These are phyloP conservation scores for Fringilla coelebs DNA, from an alignment of 2,797 vertebrate species.

Conservation along the genomic window DNA sequence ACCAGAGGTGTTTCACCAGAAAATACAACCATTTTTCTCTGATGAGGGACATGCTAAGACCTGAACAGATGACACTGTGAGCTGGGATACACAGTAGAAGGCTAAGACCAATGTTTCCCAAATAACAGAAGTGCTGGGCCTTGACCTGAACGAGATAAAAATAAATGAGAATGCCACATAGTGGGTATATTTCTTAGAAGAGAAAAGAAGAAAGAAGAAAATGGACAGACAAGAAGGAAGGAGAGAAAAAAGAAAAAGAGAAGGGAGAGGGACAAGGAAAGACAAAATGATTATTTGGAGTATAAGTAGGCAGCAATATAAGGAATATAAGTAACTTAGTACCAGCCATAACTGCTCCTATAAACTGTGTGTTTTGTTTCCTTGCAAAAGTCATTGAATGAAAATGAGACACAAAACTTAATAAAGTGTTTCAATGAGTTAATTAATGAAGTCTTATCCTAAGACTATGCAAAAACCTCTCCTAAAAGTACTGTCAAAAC, in stretches of 20 bases:
- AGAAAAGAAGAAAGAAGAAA: background rate
- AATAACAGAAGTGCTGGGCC: background rate
- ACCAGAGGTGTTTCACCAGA: slow-evolving; percentile 45
- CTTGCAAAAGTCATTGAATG: background rate
- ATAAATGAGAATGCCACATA: background rate
- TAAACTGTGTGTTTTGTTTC: background rate
- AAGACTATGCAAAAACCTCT: background rate
- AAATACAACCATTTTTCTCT: slow-evolving; percentile 49
- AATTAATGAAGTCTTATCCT: background rate
- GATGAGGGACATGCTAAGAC: background rate
- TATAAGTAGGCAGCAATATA: background rate
- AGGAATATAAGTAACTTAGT: background rate
- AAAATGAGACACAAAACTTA: background rate
- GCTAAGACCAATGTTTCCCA: background rate
- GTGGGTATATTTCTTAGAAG: background rate
- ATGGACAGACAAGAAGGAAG: background rate
- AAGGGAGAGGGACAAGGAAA: background rate
- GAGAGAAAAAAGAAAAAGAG: background rate
- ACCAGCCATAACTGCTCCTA: background rate
- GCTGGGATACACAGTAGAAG: background rate
- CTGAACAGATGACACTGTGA: slow-evolving; percentile 17
- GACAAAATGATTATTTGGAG: background rate
- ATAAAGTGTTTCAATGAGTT: background rate
- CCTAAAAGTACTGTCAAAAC: background rate
- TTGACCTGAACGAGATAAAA: background rate